Base-by-base conservation (phyloP, 2,888 invertebrate species). In the Coelogynopora nodosa region DNA sequence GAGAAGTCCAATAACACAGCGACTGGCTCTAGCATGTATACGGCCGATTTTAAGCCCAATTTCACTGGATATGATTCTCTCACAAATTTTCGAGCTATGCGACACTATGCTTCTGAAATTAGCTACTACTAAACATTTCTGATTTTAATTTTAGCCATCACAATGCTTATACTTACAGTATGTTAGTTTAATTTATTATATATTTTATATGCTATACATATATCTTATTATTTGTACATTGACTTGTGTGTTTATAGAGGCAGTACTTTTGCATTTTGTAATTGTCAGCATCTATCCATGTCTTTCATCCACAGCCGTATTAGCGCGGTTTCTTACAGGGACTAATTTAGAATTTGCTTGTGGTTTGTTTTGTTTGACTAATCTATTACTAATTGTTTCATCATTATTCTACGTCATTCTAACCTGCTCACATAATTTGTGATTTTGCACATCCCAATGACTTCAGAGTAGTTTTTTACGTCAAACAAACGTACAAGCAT, bases 231-330 rank as follows among this genome's bases (percentile, higher is more conserved):
- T 23, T 13, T 74, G 5, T 74, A 23, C 23, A 74, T 13, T 74
- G 74, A 74, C 23, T 74, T 74, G 5, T 26, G 23, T 74, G 74
- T 74, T 74, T 74, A 74, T 74, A 74, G 74, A 74, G 2, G 74
- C 74, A 23, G 74, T 74, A 74, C 74, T 74, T 74, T 74, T 74
- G 74, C 74, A 74, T 74, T 74, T 74, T 26, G 74, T 74, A 74
- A 74, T 23, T 74, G 74, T 74, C 23, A 74, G 74, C 74, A 5
- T 74, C 74, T 74, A 13, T 74, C 74, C 27, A 74, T 74, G 74
- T 74, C 74, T 74, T 74, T 74, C 74, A 74, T 74, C 74, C 74
- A 5, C 5, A 74, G 23, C 27, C 74, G 74, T 23, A 5, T 26
- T 74, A 49, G 2, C 74, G 23, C 27, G 23, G 23, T 23, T n/a